Base-by-base conservation (phyloP, 2,113 vertebrate species). In the Hystrix brachyura region DNA sequence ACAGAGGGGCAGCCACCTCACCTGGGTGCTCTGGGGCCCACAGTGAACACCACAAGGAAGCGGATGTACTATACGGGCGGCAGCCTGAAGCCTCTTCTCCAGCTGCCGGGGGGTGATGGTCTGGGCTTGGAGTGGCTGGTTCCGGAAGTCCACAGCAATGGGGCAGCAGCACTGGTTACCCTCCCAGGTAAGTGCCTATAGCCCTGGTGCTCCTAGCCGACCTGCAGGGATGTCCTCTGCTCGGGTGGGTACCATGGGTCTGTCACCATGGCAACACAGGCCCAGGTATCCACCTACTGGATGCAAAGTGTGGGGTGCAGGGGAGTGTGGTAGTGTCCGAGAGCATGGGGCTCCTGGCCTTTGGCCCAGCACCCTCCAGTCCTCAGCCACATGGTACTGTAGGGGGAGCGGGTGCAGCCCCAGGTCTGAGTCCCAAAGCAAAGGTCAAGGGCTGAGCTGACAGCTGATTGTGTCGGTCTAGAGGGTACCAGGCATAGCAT, bases 41-140 rank as follows among this genome's bases (percentile, higher is more conserved):
- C 98, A 96, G 89, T 94, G 46, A 97, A 98, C 15, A 82, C 34
- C 87, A 97, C 96, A 7, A 91, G 98, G 71, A 90, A 95, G 25
- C 97, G 65, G 87, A 95, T 83, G 25, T 99, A 99, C 97, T 99
- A 99, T 80, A 97, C 99, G 0, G 99, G 99, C 21, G 98, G 99
- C 96, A 98, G 99, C 95, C 98, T 99, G 94, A 89, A 98, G 82
- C 98, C 99, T 38, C 98, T 98, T 86, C 98, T 99, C 57, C 98
- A 98, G 87, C 97, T 92, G 0, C 76, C 55, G 0, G 86, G 97
- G 23, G 43, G 48, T 18, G 97, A 98, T 17, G 98, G 98, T 32
- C 94, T 99, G 83, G 74, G 84, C 0, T 98, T 99, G 80, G 95
- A 93, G 4, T 99, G 98, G 99, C 94, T 98, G 18, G 84, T 93